phyloP scores from a whole-genome alignment of 2,113 vertebrate genomes.

The Nyctereutes procyonoides region DNA sequence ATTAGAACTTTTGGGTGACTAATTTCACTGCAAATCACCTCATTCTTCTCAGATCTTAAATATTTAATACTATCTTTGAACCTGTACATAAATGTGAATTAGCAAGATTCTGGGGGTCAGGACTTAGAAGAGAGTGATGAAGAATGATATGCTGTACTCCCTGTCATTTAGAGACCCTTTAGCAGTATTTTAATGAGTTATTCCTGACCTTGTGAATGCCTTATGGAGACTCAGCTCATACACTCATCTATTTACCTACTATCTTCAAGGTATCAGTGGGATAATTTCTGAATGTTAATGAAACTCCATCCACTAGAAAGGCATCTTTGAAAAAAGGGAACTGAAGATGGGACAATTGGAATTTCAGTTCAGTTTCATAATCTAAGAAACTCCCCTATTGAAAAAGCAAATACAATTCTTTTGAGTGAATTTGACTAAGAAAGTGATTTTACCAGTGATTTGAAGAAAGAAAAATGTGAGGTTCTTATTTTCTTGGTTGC shows the following conservation, averaged over 20 bases:
- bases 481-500: neutral
- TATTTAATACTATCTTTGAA: neutral
- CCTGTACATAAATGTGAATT: neutral
- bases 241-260: neutral
- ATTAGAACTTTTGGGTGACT: neutral
- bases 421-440: neutral
- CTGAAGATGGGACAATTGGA: neutral
- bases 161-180: neutral
- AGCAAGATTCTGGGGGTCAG: neutral
- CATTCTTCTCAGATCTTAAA: neutral
- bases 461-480: neutral
- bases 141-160: neutral
- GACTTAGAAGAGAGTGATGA: neutral
- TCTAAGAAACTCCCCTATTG: neutral
- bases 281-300: slow-evolving; percentile 9
- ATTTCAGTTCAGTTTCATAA: neutral
- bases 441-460: neutral
- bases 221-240: neutral
- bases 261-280: neutral
- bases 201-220: neutral
- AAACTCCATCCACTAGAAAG: neutral
- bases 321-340: neutral
- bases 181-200: neutral
- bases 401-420: neutral
- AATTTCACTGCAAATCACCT: neutral